Evolutionary conservation across 2,113 vertebrate genomes (phyloP).

Genomic region (Craseonycteris thonglongyai): DNA sequence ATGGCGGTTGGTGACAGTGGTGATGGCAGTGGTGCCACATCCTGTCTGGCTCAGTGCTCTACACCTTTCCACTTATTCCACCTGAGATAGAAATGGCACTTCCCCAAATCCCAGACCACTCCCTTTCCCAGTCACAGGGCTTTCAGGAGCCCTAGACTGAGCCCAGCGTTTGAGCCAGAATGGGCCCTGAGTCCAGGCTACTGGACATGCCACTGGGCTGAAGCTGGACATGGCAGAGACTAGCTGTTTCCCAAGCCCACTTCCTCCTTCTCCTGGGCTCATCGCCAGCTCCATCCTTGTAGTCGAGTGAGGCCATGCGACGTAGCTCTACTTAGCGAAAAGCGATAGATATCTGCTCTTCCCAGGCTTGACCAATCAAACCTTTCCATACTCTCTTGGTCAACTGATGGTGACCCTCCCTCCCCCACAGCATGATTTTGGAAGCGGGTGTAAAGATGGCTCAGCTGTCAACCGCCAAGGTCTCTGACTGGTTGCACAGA

Average conservation of each 20-base stretch:
- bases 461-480: background rate
- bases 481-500: background rate
- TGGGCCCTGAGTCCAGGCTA: background rate
- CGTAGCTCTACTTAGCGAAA: background rate
- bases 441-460: background rate
- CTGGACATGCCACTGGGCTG: background rate
- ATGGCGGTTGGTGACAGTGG: background rate
- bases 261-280: background rate
- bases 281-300: background rate
- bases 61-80: background rate
- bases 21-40: background rate
- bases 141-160: background rate
- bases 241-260: too few relatives aligned
- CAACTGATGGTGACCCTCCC: background rate
- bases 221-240: background rate
- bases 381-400: background rate
- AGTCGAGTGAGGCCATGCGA: accelerated
- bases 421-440: background rate
- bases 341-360: background rate
- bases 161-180: background rate
- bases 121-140: background rate
- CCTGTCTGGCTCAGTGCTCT: background rate
- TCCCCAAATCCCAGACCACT: background rate
- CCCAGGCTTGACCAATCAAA: background rate
- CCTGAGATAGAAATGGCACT: background rate